Evolutionary conservation across 1,140 invertebrate genomes (phyloP).

Genomic region (Nasonia giraulti): DNA sequence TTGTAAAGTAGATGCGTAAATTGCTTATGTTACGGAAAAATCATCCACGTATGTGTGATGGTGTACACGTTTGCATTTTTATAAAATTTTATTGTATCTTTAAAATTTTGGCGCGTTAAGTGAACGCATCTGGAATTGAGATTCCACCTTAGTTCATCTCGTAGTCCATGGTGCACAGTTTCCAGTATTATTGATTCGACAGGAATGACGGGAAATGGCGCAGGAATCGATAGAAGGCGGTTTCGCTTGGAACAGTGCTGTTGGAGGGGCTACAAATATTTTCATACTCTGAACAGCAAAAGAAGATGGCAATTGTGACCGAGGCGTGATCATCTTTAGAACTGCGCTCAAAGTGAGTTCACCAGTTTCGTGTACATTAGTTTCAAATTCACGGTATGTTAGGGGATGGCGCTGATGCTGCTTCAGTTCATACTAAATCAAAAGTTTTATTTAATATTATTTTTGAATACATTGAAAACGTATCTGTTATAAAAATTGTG

Average conservation of each 20-base stretch:
- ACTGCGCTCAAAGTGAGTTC: not conserved
- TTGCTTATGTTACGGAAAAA: too few species aligned
- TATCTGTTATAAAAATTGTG: not conserved
- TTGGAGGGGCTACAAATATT: conserved; percentile 69
- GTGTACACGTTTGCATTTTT: too few species aligned
- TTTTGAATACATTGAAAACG: not conserved
- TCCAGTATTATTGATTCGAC: conserved; percentile 68
- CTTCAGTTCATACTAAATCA: not conserved
- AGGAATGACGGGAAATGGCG: conserved; percentile 72
- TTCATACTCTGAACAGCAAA: conserved; percentile 71
- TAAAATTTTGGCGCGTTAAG: not conserved
- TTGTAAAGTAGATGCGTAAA: too few species aligned
- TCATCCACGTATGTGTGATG: too few species aligned
- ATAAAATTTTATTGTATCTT: not conserved
- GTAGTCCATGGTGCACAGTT: not conserved
- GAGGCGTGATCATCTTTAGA: conserved; percentile 63
- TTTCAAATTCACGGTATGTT: not conserved
- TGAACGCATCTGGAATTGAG: not conserved
- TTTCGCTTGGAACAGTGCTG: conserved; percentile 42
- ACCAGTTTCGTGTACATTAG: not conserved
- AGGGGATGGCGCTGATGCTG: not conserved
- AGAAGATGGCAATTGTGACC: conserved; percentile 71
- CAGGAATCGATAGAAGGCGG: conserved; percentile 74
- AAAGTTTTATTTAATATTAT: not conserved
- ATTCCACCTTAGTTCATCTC: not conserved